phyloP scores from a whole-genome alignment of 2,888 invertebrate species.

The Tribolium freemani region DNA sequence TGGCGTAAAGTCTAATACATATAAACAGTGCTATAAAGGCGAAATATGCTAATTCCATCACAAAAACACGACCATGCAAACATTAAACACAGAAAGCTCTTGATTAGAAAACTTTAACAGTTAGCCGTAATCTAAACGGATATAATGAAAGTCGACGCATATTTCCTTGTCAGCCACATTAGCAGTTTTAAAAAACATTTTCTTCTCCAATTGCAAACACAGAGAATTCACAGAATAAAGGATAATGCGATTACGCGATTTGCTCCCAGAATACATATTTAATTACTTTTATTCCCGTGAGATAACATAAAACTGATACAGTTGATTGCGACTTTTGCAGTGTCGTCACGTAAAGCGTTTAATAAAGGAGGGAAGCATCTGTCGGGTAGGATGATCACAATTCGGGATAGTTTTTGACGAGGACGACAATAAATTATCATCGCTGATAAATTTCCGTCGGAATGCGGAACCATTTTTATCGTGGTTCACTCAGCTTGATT shows the following conservation, averaged over 20 bases:
- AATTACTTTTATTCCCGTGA: slow-evolving; percentile 33
- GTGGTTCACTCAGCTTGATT: slow-evolving; percentile 20
- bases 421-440: slow-evolving; percentile 17
- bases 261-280: slow-evolving; percentile 35
- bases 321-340: neutral
- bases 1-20: slow-evolving; percentile 38
- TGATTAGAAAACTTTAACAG: slow-evolving; percentile 47
- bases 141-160: slow-evolving; percentile 41
- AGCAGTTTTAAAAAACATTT: neutral
- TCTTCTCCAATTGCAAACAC: neutral
- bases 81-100: slow-evolving; percentile 42
- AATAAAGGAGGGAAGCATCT: neutral
- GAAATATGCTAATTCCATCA: slow-evolving; percentile 42
- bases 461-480: slow-evolving; percentile 21
- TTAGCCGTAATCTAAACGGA: slow-evolving; percentile 43
- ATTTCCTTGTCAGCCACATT: slow-evolving; percentile 37
- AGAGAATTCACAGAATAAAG: neutral
- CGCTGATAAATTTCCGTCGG: slow-evolving; percentile 15
- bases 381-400: neutral
- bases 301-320: slow-evolving; percentile 21
- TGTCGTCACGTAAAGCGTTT: neutral
- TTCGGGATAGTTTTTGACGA: neutral
- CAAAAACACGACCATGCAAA: slow-evolving; percentile 41
- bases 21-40: slow-evolving; percentile 43
- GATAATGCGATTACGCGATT: slow-evolving; percentile 34